Percentiles rank a stretch among this genome's conserved stretches.
These are phyloP conservation scores for Lymantria monacha DNA, from an alignment of 2,888 invertebrate genomes.

Conservation along the genomic window DNA sequence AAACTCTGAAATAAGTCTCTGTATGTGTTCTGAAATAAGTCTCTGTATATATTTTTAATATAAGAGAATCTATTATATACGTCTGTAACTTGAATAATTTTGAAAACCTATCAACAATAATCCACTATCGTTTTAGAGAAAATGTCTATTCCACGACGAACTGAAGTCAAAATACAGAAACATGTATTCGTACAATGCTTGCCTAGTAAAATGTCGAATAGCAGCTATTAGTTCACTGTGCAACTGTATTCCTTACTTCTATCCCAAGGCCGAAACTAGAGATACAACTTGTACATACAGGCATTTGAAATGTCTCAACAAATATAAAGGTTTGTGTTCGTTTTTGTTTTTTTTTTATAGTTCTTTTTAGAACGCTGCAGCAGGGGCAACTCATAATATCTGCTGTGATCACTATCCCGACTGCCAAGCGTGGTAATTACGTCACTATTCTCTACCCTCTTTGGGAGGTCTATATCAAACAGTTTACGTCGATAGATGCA, in stretches of 20 bases:
- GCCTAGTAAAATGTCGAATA: slow-evolving; percentile 82
- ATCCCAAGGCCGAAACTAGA: slow-evolving; percentile 50
- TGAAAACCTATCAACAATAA: too few species aligned
- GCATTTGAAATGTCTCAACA: slow-evolving; percentile 69
- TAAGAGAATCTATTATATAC: too few species aligned
- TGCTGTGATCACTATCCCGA: too few species aligned
- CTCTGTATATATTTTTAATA: too few species aligned
- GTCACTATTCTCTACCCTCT: too few species aligned
- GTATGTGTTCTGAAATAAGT: too few species aligned
- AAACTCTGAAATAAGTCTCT: too few species aligned
- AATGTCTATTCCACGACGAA: slow-evolving; percentile 81
- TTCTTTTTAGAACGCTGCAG: neutral
- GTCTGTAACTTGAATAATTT: too few species aligned
- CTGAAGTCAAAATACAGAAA: slow-evolving; percentile 40
- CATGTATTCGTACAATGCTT: slow-evolving; percentile 83
- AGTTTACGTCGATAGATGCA: too few species aligned
- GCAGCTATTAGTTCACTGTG: slow-evolving; percentile 77
- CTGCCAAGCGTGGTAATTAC: too few species aligned
- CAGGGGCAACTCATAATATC: too few species aligned
- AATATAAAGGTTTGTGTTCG: slow-evolving; percentile 66
- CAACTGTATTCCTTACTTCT: slow-evolving; percentile 82
- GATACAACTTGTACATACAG: slow-evolving; percentile 50
- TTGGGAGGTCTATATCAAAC: too few species aligned
- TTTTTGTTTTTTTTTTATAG: neutral
- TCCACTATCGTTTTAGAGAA: slow-evolving; percentile 58